Conservation (phyloP, 2,888 invertebrate species). For the Cephus spinipes region DNA sequence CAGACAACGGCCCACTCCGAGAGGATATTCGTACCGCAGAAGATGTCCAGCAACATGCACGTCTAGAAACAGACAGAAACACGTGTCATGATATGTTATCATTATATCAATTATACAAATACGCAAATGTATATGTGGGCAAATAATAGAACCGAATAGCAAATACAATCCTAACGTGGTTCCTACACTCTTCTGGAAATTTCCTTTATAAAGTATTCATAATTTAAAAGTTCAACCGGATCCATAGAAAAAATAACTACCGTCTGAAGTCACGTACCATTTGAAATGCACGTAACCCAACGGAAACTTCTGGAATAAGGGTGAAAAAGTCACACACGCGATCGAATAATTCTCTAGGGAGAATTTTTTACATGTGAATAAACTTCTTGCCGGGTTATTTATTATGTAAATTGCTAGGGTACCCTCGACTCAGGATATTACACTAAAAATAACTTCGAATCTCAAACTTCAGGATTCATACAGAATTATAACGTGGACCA, state of each 20-base stretch:
- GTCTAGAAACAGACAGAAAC: conserved; percentile 58
- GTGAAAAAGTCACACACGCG: background rate
- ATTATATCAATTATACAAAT: too few species aligned
- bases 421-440: background rate
- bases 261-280: background rate
- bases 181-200: background rate
- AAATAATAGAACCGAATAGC: background rate
- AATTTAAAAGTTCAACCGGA: background rate
- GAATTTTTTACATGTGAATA: background rate
- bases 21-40: conserved; percentile 68
- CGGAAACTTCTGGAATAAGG: background rate
- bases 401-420: background rate
- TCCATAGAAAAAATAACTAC: background rate
- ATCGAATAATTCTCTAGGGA: background rate
- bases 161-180: background rate
- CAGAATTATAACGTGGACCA: background rate
- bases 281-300: background rate
- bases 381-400: background rate
- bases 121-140: too few species aligned
- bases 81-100: background rate
- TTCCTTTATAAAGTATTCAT: background rate
- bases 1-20: conserved; percentile 70
- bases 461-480: background rate
- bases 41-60: conserved; percentile 70
- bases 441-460: background rate